A percentile compares a stretch with the other conserved stretches of the same genome.
Conservation (phyloP, 2,113 vertebrate genomes). For the Cyphomyrus plagiostoma region DNA sequence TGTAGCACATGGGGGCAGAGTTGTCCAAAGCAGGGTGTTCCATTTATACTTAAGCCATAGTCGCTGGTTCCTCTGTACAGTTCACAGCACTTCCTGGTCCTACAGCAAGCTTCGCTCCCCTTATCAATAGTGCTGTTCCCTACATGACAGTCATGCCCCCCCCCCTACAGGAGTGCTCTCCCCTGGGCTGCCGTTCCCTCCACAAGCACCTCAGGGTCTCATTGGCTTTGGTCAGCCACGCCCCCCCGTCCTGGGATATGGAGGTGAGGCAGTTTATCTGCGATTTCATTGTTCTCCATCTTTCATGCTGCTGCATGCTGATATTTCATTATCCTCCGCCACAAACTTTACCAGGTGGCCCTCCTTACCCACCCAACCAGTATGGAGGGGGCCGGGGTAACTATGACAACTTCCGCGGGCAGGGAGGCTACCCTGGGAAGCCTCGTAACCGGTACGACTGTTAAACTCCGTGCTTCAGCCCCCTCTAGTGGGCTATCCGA, state of each 20-base stretch:
- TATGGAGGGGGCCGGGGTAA: constrained; percentile 76
- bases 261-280: constrained; percentile 55
- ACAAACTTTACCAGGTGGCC: constrained; percentile 50
- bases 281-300: background rate
- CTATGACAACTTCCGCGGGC: constrained; percentile 83
- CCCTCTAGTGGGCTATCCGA: background rate
- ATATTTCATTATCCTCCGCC: background rate
- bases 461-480: background rate
- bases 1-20: background rate
- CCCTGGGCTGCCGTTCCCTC: constrained; percentile 74
- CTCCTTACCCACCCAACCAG: constrained; percentile 78
- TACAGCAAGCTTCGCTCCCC: background rate
- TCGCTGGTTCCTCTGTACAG: background rate
- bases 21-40: background rate
- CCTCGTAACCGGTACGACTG: constrained; percentile 76
- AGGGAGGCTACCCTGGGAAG: constrained; percentile 77
- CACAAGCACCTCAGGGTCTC: constrained; percentile 75
- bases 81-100: background rate
- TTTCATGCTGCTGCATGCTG: background rate
- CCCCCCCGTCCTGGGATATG: constrained; percentile 79
- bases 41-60: background rate
- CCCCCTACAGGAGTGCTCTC: constrained; percentile 47
- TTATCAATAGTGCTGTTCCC: background rate
- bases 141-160: background rate
- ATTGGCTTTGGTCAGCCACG: constrained; percentile 82